Base-by-base conservation (phyloP, 2,113 vertebrate species). In the Dunckerocampus dactyliophorus region DNA sequence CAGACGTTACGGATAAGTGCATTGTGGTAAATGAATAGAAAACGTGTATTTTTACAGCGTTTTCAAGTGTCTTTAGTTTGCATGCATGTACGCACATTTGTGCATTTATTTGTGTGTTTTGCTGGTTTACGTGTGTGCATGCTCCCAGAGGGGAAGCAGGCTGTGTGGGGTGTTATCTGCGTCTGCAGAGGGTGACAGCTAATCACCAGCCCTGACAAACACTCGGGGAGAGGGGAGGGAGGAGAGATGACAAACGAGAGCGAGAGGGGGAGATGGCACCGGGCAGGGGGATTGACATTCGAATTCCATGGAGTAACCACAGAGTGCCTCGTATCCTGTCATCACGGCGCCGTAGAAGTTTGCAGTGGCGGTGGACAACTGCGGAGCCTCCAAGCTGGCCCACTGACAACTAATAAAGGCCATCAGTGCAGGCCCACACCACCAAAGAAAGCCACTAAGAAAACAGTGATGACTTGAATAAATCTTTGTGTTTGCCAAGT, bases 201-300 rank as follows among this genome's bases (percentile, higher is more conserved):
- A 90, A 90, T 91, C 87, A 90, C 89, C 83, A 78, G 76, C 80
- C 79, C 84, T 90, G 87, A 90, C 88, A 86, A 89, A 88, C 84
- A 84, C 79, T 72, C 77, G 83, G 77, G 75, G 70, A 69, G 77
- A 75, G 76, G 62, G 75, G 74, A 73, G 76, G 70, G 74, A 68
- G 77, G 74, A 28, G 73, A 61, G 65, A 70, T 79, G 79, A 77
- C 77, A 80, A 79, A 85, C 42, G 72, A 68, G 75, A 62, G 73
- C n/a, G 71, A 58, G 71, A 58, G 71, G 49, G 62, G 42, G 77
- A 67, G 81, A 74, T 63, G 79, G 79, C 50, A 69, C 73, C 69
- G 82, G 79, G 79, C 69, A 74, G 71, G 61, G 74, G 79, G 82
- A 82, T 87, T 87, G 83, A 82, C 83, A 86, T 86, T 82, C 85